Evolutionary conservation across 2,113 vertebrate species (phyloP).

Genomic region (Tachycineta bicolor): DNA sequence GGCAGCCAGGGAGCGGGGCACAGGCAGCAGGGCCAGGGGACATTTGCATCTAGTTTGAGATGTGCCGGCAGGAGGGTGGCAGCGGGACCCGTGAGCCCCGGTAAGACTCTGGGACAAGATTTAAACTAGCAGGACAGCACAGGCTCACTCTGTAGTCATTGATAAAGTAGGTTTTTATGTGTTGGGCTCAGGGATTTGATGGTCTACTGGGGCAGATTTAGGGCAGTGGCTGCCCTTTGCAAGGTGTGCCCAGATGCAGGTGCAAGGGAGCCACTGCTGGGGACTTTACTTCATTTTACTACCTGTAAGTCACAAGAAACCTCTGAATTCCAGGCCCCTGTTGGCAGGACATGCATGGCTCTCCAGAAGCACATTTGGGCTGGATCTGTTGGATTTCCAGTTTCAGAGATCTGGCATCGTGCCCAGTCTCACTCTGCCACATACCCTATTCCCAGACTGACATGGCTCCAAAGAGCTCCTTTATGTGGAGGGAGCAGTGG

Average conservation of each 20-base stretch:
- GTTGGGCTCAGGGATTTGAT: not conserved
- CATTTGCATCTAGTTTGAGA: slow-evolving; percentile 27
- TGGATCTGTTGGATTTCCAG: not conserved
- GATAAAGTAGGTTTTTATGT: not conserved
- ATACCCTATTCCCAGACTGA: not conserved
- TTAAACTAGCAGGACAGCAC: not conserved
- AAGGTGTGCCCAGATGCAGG: accelerated
- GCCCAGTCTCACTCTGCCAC: accelerated
- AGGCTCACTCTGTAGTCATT: not conserved
- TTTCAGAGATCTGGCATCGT: not conserved
- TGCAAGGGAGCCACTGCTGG: not conserved
- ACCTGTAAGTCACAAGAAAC: not conserved
- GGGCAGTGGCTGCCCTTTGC: not conserved
- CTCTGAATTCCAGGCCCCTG: not conserved
- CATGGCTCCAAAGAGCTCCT: not conserved
- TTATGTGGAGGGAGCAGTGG: not conserved
- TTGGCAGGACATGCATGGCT: accelerated
- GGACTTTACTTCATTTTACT: not conserved
- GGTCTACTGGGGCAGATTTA: not conserved
- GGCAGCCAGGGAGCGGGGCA: slow-evolving; percentile 67
- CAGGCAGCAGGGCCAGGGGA: slow-evolving; percentile 55
- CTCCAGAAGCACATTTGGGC: not conserved
- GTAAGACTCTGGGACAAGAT: not conserved
- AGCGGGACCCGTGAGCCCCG: not conserved
- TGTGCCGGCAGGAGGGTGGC: not conserved